A percentile compares a stretch with the other conserved stretches of the same genome.
Evolutionary conservation across 1,140 invertebrate species (phyloP).

Genomic region (Neuroterus valhalla): DNA sequence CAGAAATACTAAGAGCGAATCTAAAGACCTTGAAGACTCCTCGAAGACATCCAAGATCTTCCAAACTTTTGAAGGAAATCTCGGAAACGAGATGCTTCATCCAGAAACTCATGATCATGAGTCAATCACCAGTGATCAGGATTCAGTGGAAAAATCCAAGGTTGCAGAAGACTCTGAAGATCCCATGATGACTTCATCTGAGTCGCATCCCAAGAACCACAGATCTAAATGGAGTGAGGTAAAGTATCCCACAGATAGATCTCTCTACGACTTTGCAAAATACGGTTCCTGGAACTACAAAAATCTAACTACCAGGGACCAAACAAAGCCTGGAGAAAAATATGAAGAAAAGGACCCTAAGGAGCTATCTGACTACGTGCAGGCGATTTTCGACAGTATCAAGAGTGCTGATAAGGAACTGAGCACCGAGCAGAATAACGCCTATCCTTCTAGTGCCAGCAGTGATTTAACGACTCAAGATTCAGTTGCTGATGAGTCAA

Average conservation of each 20-base stretch:
- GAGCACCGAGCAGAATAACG: background rate
- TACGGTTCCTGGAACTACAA: constrained; percentile 48
- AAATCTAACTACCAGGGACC: constrained; percentile 39
- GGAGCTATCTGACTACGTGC: constrained; percentile 67
- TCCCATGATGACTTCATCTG: background rate
- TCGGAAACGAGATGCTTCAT: too few relatives aligned
- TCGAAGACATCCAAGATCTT: too few relatives aligned
- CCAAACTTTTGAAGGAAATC: too few relatives aligned
- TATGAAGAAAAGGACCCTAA: constrained; percentile 50
- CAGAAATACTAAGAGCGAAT: too few relatives aligned
- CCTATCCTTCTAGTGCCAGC: background rate
- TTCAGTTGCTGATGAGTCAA: background rate
- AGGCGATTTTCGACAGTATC: constrained; percentile 71
- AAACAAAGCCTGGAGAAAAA: constrained; percentile 35
- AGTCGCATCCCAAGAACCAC: constrained; percentile 68
- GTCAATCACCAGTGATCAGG: too few relatives aligned
- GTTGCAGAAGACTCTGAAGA: constrained; percentile 38
- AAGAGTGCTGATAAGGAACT: constrained; percentile 56
- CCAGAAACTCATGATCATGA: too few relatives aligned
- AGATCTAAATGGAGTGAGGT: constrained; percentile 68
- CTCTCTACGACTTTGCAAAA: constrained; percentile 55
- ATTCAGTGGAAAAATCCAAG: background rate
- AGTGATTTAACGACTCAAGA: background rate
- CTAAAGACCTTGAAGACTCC: too few relatives aligned
- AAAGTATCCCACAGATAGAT: constrained; percentile 55